phyloP scores from a whole-genome alignment of 2,888 invertebrate genomes.

The Pyrochroa serraticornis region DNA sequence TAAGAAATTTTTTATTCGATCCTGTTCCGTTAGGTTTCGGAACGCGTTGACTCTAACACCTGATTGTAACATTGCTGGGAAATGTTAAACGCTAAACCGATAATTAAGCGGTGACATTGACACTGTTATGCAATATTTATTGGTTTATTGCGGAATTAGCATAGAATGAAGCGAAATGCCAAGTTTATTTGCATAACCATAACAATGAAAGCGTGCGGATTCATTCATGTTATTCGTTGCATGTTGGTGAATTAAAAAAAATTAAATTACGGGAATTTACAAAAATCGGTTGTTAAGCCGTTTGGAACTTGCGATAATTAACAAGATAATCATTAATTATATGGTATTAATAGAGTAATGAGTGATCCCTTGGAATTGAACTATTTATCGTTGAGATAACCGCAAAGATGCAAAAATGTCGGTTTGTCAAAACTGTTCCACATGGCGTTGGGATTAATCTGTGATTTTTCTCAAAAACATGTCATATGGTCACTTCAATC shows the following conservation, averaged over 20 bases:
- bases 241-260: no score
- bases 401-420: constrained; percentile 23
- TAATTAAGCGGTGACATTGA: no score
- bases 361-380: constrained; percentile 8
- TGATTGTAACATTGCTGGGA: not conserved
- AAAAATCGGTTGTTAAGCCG: no score
- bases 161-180: no score
- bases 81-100: no score
- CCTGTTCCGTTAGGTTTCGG: no score
- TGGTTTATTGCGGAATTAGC: no score
- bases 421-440: constrained; percentile 19
- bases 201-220: not conserved
- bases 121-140: no score
- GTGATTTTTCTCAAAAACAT: constrained; percentile 22
- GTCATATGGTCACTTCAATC: constrained; percentile 32
- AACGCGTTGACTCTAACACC: no score
- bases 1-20: constrained; percentile 23
- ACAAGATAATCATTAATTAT: constrained; percentile 27
- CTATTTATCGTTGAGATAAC: constrained; percentile 25
- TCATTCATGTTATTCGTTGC: no score
- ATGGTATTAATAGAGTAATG: constrained; percentile 20
- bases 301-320: constrained; percentile 10
- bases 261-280: no score
- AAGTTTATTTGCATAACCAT: constrained; percentile 8
- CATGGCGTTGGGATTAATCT: constrained; percentile 11